phyloP scores from a whole-genome alignment of 2,113 vertebrate genomes.

The Protobothrops mucrosquamatus region DNA sequence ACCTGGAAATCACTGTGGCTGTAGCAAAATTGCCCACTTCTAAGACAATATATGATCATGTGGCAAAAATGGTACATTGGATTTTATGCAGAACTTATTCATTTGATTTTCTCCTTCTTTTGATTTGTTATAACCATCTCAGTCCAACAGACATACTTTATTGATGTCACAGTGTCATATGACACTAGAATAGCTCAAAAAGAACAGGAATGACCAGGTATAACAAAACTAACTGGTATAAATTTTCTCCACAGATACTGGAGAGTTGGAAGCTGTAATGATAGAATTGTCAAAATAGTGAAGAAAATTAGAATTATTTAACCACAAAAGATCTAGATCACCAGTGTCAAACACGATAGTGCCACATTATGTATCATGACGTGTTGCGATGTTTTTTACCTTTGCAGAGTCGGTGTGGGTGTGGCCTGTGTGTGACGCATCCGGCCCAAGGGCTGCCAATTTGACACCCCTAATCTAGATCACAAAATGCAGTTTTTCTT shows the following conservation, averaged over 20 bases:
- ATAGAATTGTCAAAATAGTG: neutral
- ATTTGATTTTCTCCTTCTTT: neutral
- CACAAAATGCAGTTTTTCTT: neutral
- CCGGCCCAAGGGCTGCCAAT: too few species aligned
- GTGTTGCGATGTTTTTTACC: too few species aligned
- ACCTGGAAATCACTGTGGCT: neutral
- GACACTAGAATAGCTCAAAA: neutral
- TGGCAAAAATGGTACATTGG: neutral
- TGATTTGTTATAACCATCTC: neutral
- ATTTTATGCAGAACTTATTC: neutral
- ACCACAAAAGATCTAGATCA: neutral
- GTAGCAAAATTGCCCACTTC: neutral
- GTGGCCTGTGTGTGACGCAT: too few species aligned
- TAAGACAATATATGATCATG: neutral
- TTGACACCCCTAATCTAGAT: neutral
- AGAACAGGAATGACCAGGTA: neutral
- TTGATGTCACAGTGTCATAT: neutral
- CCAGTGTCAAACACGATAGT: too few species aligned
- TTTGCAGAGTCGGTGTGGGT: too few species aligned
- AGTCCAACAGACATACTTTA: neutral
- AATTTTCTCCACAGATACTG: neutral
- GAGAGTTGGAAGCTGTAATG: neutral
- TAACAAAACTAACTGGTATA: neutral
- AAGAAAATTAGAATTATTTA: neutral
- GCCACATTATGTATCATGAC: too few species aligned